Base-by-base conservation (phyloP, 2,113 vertebrate species). In the Galemys pyrenaicus region DNA sequence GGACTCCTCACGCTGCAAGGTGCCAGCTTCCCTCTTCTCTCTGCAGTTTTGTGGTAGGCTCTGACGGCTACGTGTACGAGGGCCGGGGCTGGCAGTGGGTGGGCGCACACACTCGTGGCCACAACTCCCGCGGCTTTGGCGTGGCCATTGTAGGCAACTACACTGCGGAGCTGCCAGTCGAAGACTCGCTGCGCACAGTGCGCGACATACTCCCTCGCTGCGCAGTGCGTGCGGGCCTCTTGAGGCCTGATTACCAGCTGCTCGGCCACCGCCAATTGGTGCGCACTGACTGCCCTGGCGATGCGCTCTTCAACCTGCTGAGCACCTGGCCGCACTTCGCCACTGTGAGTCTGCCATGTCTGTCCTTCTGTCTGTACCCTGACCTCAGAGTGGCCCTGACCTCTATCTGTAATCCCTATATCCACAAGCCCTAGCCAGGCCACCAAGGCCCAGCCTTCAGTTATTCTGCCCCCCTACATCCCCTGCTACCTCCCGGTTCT, bases 31-130 rank as follows among this genome's bases (percentile, higher is more conserved):
- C 8, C 16, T 0, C 10, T 93, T 44, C 16, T 22, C 68, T 70
- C 44, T 16, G 67, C 81, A 99, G 99, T 97, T 99, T 99, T 7
- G 98, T 99, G 37, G 98, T 98, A 6, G 99, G 99, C 4, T 98
- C 99, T 0, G 99, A 99, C 0, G 99, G 99, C 7, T 97, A 98
- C 95, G 77, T 99, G 60, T 99, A 99, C 26, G 98, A 99, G 95
- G 99, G 99, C 0, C 98, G 99, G 0, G 98, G 99, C 2, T 99
- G 99, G 99, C 79, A 94, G 62, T 98, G 98, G 98, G 97, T 96
- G 1, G 99, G 99, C 0, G 99, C 99, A 41, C 99, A 99, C 98
- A 99, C 99, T 30, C 94, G 74, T 0, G 98, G 99, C 19, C 96
- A 99, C 97, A 99, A 99, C 98, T 96, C 97, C 77, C 81, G 54